Base-by-base conservation (phyloP, 2,797 vertebrate species). In the Tenualosa ilisha region DNA sequence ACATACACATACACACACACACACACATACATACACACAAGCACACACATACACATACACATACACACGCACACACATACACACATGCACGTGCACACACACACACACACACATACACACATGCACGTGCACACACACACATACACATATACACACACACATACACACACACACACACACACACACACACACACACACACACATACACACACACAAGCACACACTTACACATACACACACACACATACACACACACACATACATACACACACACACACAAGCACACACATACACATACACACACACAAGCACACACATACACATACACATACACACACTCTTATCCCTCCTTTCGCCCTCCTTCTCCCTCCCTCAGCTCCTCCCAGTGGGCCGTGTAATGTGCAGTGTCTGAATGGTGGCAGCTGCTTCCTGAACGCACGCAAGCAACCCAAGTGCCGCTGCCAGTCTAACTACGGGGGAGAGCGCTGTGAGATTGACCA, bases 391-490 rank as follows among this genome's bases (percentile, higher is more conserved):
- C 93, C 97, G 81, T 99, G 98, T 5, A 92, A 91, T 85, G 92
- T 97, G 81, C 95, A 95, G 89, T 99, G 98, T 91, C 92, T 96
- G 89, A 97, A 99, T 0, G 97, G 97, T 0, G 98, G 98, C 61
- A 98, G 97, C 92, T 99, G 98, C 91, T 98, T 99, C 95, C 96
- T 99, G 31, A 99, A 99, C 0, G 97, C 97, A n/a, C 94, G 96
- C 87, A 96, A 96, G 83, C 98, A 98, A 91, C 95, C 97, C 82
- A 99, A 99, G 92, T 99, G 98, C 90, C 97, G 96, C 89, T 99
- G 98, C 92, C 97, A 98, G 79, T 97, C 97, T 0, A 97, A 97
- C 87, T 99, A 97, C 85, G 96, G 94, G 0, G 98, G 98, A 0
- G 97, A 98, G 40, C 95, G 94, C 81, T 99, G 98, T 86, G 97